Base-by-base conservation (phyloP, 1,140 invertebrate species). In the Drosophila takahashii region DNA sequence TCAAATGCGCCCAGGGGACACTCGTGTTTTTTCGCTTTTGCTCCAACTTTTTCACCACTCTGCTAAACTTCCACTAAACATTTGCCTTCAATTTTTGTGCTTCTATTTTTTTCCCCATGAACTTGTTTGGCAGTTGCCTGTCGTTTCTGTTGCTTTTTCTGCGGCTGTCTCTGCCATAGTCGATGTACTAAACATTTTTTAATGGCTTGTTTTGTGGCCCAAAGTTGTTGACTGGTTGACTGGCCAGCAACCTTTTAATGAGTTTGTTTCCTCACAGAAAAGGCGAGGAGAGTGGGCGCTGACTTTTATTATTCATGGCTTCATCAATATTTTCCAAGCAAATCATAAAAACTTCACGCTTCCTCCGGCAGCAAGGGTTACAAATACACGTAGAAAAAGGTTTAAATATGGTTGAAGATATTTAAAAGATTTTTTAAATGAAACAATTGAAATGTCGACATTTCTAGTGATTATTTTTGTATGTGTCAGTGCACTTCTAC, bases 1-100 rank as follows among this genome's bases (percentile, higher is more conserved):
- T 47, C 83, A 86, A 86, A 79, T 57, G 79, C 39, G 59, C 83
- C 83, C 79, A 13, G 59, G 83, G 75, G 83, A 79, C 65, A 65
- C 47, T 79, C 59, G 77, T 64, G 60, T 65, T 52, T 61, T 70
- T 65, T 50, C 59, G 26, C 53, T 57, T 48, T 50, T 32, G 22
- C 34, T 50, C 13, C 22, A 76, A 73, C 48, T 80, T 67, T 73
- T 77, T 45, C n/a, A 15, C 62, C 34, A 61, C 67, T 79, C 61
- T 66, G 52, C 77, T 54, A 59, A 83, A 74, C 80, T 78, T 75
- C 65, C 70, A 64, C 83, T 69, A 81, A 86, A 79, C 79, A 86
- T 87, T 86, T 86, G 61, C 79, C 83, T 86, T 86, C 78, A 81
- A 79, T 81, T 86, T 86, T 86, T 69, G 53, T 29, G 52, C n/a